Conservation (phyloP, 2,888 invertebrate species). For the Drosophila recens region DNA sequence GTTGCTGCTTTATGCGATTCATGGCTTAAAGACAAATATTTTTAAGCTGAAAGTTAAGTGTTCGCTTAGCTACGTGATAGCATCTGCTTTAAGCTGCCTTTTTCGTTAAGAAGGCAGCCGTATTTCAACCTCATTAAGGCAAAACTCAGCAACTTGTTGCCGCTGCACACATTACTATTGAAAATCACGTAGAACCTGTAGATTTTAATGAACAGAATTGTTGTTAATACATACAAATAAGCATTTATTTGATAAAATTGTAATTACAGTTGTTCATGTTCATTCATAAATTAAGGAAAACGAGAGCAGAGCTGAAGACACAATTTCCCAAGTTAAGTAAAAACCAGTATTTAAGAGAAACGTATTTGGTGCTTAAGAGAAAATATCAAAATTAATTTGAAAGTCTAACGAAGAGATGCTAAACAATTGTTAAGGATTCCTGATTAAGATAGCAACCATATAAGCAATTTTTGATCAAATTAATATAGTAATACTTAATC, state of each 20-base stretch:
- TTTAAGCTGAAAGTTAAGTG: conserved; percentile 19
- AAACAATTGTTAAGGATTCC: background rate
- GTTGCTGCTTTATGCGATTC: conserved; percentile 19
- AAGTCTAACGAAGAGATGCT: background rate
- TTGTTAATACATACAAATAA: background rate
- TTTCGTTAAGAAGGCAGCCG: background rate
- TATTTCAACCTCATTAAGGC: conserved; percentile 4
- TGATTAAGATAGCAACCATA: background rate
- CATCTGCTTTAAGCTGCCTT: conserved; percentile 3
- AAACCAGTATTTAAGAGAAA: conserved; percentile 60
- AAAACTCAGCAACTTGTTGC: conserved; percentile 43
- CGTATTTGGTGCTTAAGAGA: conserved; percentile 1
- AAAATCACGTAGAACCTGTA: conserved; percentile 25
- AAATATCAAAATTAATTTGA: background rate
- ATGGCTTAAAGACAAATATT: conserved; percentile 14
- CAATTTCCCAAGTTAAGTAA: conserved; percentile 28
- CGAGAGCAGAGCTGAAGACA: background rate
- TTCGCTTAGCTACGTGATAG: conserved; percentile 10
- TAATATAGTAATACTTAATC: background rate
- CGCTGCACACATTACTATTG: conserved; percentile 23
- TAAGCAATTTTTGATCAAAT: background rate
- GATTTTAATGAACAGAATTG: conserved; percentile 21
- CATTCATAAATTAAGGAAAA: conserved; percentile 13
- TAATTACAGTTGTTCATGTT: background rate
- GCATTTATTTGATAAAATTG: too few species aligned